phyloP scores from a whole-genome alignment of 2,113 vertebrate genomes.

The Mirza zaza region DNA sequence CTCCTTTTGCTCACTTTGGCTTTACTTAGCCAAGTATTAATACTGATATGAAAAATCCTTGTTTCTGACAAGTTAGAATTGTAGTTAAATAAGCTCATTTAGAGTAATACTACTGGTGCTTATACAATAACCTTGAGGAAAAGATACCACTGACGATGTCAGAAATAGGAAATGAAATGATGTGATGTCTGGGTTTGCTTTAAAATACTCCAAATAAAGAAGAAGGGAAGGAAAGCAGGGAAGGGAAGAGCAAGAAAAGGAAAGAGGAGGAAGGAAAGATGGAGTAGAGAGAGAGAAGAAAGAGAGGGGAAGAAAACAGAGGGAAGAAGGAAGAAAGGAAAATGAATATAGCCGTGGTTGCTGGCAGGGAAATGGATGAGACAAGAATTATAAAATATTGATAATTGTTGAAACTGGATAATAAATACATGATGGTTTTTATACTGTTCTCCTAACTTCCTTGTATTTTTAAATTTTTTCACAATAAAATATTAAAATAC shows the following conservation, averaged over 20 bases:
- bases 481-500: background rate
- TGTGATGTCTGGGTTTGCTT: background rate
- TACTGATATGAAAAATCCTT: background rate
- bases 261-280: rapidly evolving
- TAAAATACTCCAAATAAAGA: background rate
- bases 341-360: background rate
- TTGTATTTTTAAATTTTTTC: background rate
- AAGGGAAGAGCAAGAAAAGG: rapidly evolving
- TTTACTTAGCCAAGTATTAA: background rate
- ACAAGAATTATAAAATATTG: background rate
- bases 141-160: background rate
- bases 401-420: background rate
- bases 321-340: background rate
- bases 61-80: background rate
- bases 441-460: background rate
- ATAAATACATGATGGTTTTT: background rate
- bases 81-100: background rate
- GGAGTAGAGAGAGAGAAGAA: no score
- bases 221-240: background rate
- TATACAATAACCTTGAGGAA: background rate
- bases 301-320: no score
- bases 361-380: background rate
- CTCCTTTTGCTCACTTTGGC: background rate
- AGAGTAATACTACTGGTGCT: background rate
- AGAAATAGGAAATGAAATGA: background rate